Evolutionary conservation across 2,113 vertebrate species (phyloP).

Genomic region (Bothrops jararaca): DNA sequence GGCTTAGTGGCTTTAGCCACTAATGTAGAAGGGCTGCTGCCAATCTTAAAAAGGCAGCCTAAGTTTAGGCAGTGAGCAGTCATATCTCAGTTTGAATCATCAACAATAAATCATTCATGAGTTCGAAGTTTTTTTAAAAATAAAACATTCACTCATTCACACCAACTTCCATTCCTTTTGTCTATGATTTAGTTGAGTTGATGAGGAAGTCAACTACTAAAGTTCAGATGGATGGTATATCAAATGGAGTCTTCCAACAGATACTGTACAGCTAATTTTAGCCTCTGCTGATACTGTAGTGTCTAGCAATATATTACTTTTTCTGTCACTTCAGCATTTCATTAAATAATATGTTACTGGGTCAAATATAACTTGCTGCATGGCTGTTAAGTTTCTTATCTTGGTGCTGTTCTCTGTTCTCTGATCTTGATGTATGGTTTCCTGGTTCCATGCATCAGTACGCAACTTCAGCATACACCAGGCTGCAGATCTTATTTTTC

Average conservation of each 20-base stretch:
- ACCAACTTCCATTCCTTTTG: not conserved
- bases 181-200: not conserved
- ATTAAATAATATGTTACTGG: not conserved
- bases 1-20: not conserved
- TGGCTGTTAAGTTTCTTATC: no score
- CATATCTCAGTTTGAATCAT: not conserved
- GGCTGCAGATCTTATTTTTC: no score
- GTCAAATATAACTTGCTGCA: no score
- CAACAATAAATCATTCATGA: not conserved
- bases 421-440: no score
- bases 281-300: not conserved
- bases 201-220: not conserved
- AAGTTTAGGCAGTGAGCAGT: not conserved
- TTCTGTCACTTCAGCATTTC: not conserved
- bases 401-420: no score
- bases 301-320: not conserved
- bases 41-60: not conserved
- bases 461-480: no score
- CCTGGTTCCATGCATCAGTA: no score
- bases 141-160: not conserved
- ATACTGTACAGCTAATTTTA: not conserved
- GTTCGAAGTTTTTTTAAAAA: not conserved
- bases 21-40: not conserved
- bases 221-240: not conserved
- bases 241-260: not conserved